phyloP scores from a whole-genome alignment of 2,797 vertebrate species.

The Vultur gryphus region DNA sequence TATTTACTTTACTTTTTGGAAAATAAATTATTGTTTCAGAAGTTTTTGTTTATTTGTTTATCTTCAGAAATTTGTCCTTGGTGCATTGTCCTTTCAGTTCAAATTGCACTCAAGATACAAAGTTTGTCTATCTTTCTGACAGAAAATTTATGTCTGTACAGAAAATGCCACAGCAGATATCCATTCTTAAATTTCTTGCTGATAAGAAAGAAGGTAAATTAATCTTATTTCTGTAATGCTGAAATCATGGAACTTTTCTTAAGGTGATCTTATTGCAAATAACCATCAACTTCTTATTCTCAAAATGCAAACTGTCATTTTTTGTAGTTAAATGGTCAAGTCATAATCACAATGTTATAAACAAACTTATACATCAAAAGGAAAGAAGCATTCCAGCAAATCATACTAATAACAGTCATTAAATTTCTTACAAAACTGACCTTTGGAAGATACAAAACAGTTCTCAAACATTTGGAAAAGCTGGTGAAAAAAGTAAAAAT shows the following conservation, averaged over 20 bases:
- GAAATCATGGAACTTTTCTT: background rate
- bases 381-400: background rate
- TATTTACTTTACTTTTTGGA: background rate
- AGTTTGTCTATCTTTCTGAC: background rate
- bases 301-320: background rate
- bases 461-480: background rate
- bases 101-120: background rate
- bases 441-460: background rate
- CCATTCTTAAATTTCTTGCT: background rate
- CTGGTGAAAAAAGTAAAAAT: background rate
- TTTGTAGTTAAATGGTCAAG: background rate
- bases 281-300: background rate
- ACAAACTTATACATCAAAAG: background rate
- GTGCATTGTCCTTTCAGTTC: background rate
- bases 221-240: background rate
- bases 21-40: background rate
- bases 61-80: background rate
- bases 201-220: conserved; percentile 2
- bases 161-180: conserved; percentile 1
- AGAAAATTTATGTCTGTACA: conserved; percentile 6
- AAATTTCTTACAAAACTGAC: background rate
- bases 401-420: background rate
- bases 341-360: background rate
- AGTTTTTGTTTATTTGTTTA: background rate
- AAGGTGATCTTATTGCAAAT: background rate